Evolutionary conservation across 1,140 invertebrate species (phyloP).

Genomic region (Drosophila chauvacae): DNA sequence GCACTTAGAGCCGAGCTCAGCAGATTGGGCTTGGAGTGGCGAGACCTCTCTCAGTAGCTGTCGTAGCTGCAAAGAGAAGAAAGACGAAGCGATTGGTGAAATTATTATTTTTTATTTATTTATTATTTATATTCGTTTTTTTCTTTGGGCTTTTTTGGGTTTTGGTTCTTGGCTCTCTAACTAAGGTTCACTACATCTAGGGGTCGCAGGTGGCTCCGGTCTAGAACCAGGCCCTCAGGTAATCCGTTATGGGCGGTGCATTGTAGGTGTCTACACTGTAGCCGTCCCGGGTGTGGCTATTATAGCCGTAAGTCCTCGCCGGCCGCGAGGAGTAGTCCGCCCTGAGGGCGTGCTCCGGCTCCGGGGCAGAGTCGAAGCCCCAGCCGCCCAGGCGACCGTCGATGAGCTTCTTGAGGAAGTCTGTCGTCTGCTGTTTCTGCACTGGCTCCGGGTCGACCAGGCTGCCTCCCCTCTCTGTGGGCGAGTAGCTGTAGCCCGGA

Average conservation of each 20-base stretch:
- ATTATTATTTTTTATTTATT: slow-evolving; percentile 10
- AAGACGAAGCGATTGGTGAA: slow-evolving; percentile 45
- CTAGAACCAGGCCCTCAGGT: slow-evolving; percentile 71
- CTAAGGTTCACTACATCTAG: slow-evolving; percentile 14
- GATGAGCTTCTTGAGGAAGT: slow-evolving; percentile 71
- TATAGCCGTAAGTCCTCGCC: slow-evolving; percentile 65
- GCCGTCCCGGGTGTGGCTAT: slow-evolving; percentile 67
- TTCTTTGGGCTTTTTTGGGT: slow-evolving; percentile 22
- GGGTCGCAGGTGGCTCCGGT: not conserved
- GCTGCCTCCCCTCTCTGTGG: slow-evolving; percentile 32
- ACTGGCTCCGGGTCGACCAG: slow-evolving; percentile 67
- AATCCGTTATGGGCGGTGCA: slow-evolving; percentile 64
- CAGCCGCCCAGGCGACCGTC: slow-evolving; percentile 66
- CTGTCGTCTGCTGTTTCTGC: slow-evolving; percentile 67
- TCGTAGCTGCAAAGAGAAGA: slow-evolving; percentile 73
- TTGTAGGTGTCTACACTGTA: slow-evolving; percentile 70
- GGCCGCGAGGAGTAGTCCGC: slow-evolving; percentile 58
- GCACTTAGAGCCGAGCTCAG: slow-evolving; percentile 53
- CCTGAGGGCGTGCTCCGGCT: slow-evolving; percentile 53
- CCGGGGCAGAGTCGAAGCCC: slow-evolving; percentile 61
- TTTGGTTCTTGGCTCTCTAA: slow-evolving; percentile 23
- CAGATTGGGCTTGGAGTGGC: slow-evolving; percentile 41
- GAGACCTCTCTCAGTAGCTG: slow-evolving; percentile 39
- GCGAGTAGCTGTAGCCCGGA: slow-evolving; percentile 56
- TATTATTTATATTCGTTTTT: not conserved